A percentile compares a stretch with the other conserved stretches of the same genome.
These are phyloP conservation scores for Tetragnatha versicolor DNA, from an alignment of 1,140 invertebrate species.

Conservation along the genomic window DNA sequence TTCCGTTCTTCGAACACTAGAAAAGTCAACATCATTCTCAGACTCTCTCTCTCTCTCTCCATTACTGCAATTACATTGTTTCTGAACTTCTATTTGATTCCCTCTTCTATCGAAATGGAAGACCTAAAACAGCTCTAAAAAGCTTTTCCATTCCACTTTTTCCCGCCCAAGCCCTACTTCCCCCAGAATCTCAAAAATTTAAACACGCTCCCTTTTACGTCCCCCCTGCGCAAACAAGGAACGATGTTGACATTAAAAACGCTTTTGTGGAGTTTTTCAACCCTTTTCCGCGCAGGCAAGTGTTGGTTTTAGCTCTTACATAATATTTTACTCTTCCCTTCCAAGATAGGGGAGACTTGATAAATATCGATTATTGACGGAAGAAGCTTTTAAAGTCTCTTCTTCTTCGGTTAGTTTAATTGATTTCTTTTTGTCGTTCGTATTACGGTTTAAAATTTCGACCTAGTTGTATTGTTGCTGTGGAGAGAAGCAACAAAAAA, in stretches of 20 bases:
- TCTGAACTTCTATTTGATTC: no score
- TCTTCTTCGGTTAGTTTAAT: conserved; percentile 8
- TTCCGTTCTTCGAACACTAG: no score
- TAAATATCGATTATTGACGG: conserved; percentile 31
- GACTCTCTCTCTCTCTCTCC: no score
- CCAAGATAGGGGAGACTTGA: not conserved
- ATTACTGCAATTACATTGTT: no score
- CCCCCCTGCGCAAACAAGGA: conserved; percentile 13
- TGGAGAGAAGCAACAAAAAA: no score
- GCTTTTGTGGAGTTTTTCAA: not conserved
- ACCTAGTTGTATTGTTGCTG: no score
- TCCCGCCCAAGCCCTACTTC: not conserved
- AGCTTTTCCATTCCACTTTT: not conserved
- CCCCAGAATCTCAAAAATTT: not conserved
- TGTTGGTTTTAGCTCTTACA: conserved; percentile 28
- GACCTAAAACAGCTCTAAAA: not conserved
- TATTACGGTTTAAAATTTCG: not conserved
- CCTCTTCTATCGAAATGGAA: no score
- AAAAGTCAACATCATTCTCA: no score
- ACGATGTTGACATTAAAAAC: conserved; percentile 30
- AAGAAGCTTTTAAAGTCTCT: not conserved
- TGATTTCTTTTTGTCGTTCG: not conserved
- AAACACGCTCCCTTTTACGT: conserved; percentile 17
- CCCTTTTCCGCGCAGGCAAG: not conserved
- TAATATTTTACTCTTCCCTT: conserved; percentile 21